Evolutionary conservation across 2,113 vertebrate genomes (phyloP), one percentile per base, ranked within the genome.

Genomic region (Bagarius yarrelli): DNA sequence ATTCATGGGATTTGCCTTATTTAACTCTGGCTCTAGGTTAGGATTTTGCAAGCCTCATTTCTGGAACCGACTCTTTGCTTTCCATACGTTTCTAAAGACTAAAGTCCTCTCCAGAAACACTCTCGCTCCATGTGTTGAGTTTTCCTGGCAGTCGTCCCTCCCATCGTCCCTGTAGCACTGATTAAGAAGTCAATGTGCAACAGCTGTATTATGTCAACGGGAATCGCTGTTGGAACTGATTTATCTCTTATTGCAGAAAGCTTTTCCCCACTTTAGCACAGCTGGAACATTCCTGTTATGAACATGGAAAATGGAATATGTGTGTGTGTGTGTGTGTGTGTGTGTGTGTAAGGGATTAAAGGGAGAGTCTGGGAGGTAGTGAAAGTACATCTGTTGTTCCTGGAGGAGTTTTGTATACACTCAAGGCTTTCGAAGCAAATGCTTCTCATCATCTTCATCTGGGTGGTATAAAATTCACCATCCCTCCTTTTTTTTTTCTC

Each of bases 381-480:
- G 57, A 55, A 56, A 56, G 57, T 74, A 71, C 67, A 72, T 57
- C 56, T 71, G 53, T 25, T 80, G 50, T 71, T 80, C 55, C 56
- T 60, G 13, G 78, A 75, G 50, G 16, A 12, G 52, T 76, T 69
- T 32, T 76, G 73, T 69, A 76, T 70, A 82, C 72, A 64, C 44
- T 36, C 21, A 34, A 11, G 32, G 27, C 47, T 67, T 67, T 27
- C 11, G 2, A n/a, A 47, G 61, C 32, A 67, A 81, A 66, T 64
- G 60, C 47, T 57, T 81, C 47, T 75, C 75, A 77, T 34, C 64
- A 57, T 25, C 59, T 69, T 79, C 66, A 32, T 80, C 55, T 80
- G 78, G 64, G 64, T 59, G 66, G 64, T 79, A 36, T 18, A 71
- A 50, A 60, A 30, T 47, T 19, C 34, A 23, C 70, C 30, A 18